These are phyloP conservation scores for Leguminivora glycinivorella DNA, from an alignment of 1,140 invertebrate genomes.

Conservation along the genomic window DNA sequence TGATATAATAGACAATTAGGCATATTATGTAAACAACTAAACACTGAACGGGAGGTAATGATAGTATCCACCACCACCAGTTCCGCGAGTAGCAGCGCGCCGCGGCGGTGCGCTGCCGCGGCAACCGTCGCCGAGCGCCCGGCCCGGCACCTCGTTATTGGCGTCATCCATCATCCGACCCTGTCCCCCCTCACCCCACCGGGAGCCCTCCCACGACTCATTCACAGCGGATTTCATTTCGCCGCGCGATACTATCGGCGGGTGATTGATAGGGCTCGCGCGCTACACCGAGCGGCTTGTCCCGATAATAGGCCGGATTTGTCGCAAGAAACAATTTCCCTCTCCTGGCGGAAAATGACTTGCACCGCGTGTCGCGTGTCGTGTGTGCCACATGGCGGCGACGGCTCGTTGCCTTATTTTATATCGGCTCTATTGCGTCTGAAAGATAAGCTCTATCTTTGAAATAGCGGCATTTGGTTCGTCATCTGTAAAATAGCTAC, in stretches of 20 bases:
- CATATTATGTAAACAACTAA: no score
- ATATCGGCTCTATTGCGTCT: not conserved
- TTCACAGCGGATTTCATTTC: constrained; percentile 27
- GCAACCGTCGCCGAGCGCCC: constrained; percentile 1
- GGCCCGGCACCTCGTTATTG: constrained; percentile 18
- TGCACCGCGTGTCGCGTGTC: no score
- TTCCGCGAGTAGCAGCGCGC: not conserved
- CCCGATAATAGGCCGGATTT: constrained; percentile 14
- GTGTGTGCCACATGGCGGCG: not conserved
- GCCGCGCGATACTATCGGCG: constrained; percentile 20
- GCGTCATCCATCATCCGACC: constrained; percentile 21
- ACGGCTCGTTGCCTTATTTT: not conserved
- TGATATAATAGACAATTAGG: no score
- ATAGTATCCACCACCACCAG: no score
- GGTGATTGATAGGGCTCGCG: constrained; percentile 14
- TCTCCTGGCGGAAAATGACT: constrained; percentile 7
- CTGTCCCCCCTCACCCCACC: not conserved
- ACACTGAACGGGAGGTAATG: no score
- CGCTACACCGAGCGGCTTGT: not conserved
- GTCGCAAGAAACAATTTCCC: constrained; percentile 4
- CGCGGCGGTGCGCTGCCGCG: not conserved
- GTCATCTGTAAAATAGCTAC: not conserved
- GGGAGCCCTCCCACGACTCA: not conserved
- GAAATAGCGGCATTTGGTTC: not conserved
- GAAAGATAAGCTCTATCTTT: no score